Evolutionary conservation across 2,888 invertebrate genomes (phyloP), one percentile per base, ranked within the genome.

Genomic region (Stegana nigrithorax): DNA sequence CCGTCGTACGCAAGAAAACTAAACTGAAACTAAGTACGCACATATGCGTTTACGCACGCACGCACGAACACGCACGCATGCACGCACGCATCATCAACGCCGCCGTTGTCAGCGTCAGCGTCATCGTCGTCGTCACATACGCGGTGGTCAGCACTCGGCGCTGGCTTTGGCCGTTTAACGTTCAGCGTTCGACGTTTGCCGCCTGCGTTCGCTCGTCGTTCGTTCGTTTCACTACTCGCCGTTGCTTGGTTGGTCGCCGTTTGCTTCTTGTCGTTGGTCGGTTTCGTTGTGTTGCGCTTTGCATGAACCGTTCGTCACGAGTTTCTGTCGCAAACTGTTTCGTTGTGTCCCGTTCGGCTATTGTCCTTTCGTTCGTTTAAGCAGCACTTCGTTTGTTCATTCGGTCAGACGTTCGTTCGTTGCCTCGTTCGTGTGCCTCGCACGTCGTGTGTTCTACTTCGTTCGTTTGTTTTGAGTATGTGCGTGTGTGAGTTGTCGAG

Each of bases 241-340:
- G n/a, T n/a, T n/a, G n/a, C n/a, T n/a, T n/a, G n/a, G n/a, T n/a
- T n/a, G n/a, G n/a, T 8, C n/a, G 8, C n/a, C 7, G 42, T 45
- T 21, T 4, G 21, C 45, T 7, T 45, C 21, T 42, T 42, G n/a
- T 42, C 42, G 4, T 29, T 29, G 10, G 29, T 4, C 39, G 17
- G n/a, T n/a, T 17, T 39, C 39, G 45, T 45, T 45, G 12, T 12
- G 50, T 10, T 57, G 53, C 60, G 26, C 58, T 47, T 53, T 60
- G 29, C 26, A 45, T 71, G 77, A 77, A 73, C 83, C 78, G 79
- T 75, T 76, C 82, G 73, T 80, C 67, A 80, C 83, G 81, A 82
- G 79, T 75, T 73, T 72, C 76, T 73, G 74, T 81, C 75, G 80
- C 81, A 81, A 83, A 82, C 82, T 82, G 81, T 72, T 78, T 73